Conservation (phyloP, 2,113 vertebrate genomes). For the Lynx canadensis region DNA sequence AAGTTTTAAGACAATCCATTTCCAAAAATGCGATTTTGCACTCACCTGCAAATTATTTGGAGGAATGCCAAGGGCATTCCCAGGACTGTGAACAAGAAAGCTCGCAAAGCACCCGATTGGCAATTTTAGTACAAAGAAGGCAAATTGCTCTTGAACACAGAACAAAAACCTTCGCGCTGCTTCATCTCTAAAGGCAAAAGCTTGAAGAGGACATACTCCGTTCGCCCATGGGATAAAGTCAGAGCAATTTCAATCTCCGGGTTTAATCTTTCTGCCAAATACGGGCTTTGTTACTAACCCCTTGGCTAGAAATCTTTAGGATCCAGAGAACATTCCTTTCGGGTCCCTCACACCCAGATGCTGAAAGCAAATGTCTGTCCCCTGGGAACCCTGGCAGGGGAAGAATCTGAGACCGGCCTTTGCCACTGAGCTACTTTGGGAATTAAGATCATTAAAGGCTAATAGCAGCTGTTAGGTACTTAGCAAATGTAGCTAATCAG, state of each 20-base stretch:
- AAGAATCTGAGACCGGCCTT: background rate
- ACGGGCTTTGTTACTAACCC: background rate
- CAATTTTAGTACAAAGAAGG: constrained; percentile 21
- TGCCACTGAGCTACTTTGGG: constrained; percentile 20
- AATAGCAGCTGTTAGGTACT: constrained; percentile 35
- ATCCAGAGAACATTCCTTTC: background rate
- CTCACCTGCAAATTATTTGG: background rate
- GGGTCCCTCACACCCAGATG: background rate
- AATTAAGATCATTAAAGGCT: constrained; percentile 54
- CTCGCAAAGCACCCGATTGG: background rate
- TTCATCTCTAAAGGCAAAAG: background rate
- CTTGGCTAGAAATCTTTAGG: background rate
- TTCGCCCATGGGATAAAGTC: background rate
- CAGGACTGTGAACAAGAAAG: background rate
- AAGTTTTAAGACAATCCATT: background rate
- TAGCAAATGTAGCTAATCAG: constrained; percentile 31
- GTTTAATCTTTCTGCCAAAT: background rate
- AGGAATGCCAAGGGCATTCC: background rate
- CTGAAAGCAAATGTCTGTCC: background rate
- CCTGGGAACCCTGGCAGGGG: background rate
- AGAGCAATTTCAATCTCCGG: background rate
- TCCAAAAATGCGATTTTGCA: background rate
- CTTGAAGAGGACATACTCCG: background rate
- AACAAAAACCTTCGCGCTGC: background rate
- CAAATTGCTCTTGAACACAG: background rate